Base-by-base conservation (phyloP, 2,888 invertebrate genomes). In the Rosalia funebris region DNA sequence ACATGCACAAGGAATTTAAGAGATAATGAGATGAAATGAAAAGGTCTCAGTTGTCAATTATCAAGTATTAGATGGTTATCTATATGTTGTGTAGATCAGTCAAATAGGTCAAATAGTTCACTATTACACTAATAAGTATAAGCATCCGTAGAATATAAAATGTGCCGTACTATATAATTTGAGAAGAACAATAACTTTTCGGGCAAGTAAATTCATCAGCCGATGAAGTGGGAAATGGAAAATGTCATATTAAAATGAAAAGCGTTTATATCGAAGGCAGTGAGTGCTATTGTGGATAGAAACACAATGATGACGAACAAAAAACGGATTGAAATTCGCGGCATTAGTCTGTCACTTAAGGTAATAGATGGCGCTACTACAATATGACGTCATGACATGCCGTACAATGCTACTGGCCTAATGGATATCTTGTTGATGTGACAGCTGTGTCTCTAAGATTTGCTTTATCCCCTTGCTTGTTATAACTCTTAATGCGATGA, bases 341-440 rank as follows among this genome's bases (percentile, higher is more conserved):
- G 70, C 70, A 74, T 75, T 75, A 73, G 70, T 69, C 74, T 75
- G 75, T 75, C 75, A 74, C 73, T 75, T 73, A 73, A 72, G 71
- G 74, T 74, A 75, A 75, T 72, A 75, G 73, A 75, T 74, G 74
- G 71, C 67, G 69, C 62, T 63, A 59, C 63, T 50, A 57, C 60
- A 71, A 71, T 71, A 70, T 70, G 68, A 70, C 65, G 66, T 66
- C 66, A 70, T 65, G 68, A 63, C 63, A 57, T 52, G 55, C 37
- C 48, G 50, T 37, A 67, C 65, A 67, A 69, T 67, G 55, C 63
- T 39, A 25, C 55, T 37, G 48, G 56, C 60, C 63, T 70, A 70
- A 70, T 70, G 70, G 68, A 70, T 70, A 62, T 57, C 37, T 46
- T 52, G 56, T 63, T 65, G 62, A 66, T 63, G 66, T 68, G 68